These are phyloP conservation scores for Chloromyia formosa DNA, from an alignment of 2,888 invertebrate genomes.

Conservation along the genomic window DNA sequence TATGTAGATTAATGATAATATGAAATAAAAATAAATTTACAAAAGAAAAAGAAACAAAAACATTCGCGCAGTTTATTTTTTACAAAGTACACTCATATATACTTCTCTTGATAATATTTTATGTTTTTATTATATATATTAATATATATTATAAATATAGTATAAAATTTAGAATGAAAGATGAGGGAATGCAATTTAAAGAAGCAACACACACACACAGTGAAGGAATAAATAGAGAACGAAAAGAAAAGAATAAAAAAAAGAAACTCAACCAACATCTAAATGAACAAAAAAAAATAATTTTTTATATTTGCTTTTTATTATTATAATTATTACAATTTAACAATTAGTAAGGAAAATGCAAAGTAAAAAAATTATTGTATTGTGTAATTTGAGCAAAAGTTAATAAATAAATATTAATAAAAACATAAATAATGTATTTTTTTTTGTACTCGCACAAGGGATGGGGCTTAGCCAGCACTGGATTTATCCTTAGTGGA, in stretches of 20 bases:
- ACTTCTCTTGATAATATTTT: constrained; percentile 30
- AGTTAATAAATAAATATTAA: constrained; percentile 49
- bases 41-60: neutral
- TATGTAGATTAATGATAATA: constrained; percentile 37
- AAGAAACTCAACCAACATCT: constrained; percentile 47
- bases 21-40: constrained; percentile 19
- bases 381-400: constrained; percentile 49
- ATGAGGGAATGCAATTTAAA: constrained; percentile 8
- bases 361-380: constrained; percentile 48
- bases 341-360: constrained; percentile 44
- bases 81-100: constrained; percentile 27
- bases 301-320: constrained; percentile 44
- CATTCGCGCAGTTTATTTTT: constrained; percentile 41
- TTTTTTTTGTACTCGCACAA: neutral
- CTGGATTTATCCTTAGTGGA: no score
- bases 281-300: constrained; percentile 47
- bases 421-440: constrained; percentile 14
- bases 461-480: no score
- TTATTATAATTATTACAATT: constrained; percentile 44
- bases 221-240: neutral
- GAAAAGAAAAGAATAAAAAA: constrained; percentile 22
- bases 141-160: constrained; percentile 40
- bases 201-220: constrained; percentile 2
- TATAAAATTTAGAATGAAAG: constrained; percentile 27
- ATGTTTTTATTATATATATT: constrained; percentile 13